These are phyloP conservation scores for Choreutis nemorana DNA, from an alignment of 2,888 invertebrate species.

Conservation along the genomic window DNA sequence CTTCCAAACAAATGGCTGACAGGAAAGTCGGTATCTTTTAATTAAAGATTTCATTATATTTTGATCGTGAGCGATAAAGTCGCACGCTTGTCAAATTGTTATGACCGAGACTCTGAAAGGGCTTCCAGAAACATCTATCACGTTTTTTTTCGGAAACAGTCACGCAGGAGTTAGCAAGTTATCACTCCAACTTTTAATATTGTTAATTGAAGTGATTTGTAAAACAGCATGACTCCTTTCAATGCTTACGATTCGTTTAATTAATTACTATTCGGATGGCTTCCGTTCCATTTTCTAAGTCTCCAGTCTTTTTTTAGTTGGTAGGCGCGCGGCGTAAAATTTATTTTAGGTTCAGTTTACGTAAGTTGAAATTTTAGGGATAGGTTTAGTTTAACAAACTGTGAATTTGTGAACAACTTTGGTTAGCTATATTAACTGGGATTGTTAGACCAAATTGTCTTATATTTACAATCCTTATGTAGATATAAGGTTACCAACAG, in stretches of 20 bases:
- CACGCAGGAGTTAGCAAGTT: slow-evolving; percentile 40
- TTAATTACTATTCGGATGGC: slow-evolving; percentile 60
- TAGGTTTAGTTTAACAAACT: no score
- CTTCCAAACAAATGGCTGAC: no score
- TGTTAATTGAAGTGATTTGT: slow-evolving; percentile 67
- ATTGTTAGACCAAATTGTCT: no score
- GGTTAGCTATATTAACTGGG: no score
- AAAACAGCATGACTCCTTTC: slow-evolving; percentile 66
- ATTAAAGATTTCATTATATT: slow-evolving; percentile 1
- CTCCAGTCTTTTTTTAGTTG: slow-evolving; percentile 48
- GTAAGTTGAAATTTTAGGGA: no score
- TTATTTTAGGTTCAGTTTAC: no score
- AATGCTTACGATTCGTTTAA: slow-evolving; percentile 64
- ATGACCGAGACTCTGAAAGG: slow-evolving; percentile 19
- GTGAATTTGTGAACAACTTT: no score
- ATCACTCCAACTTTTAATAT: slow-evolving; percentile 61
- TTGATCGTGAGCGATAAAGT: slow-evolving; percentile 33
- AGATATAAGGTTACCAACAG: no score
- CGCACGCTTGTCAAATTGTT: slow-evolving; percentile 43
- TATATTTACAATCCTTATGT: no score
- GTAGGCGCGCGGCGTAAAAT: slow-evolving; percentile 32
- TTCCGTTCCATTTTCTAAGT: slow-evolving; percentile 49
- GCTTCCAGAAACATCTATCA: slow-evolving; percentile 19
- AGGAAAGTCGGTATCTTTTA: no score
- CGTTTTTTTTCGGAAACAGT: slow-evolving; percentile 25